Conservation (phyloP, 2,113 vertebrate species). For the Lagenorhynchus albirostris region DNA sequence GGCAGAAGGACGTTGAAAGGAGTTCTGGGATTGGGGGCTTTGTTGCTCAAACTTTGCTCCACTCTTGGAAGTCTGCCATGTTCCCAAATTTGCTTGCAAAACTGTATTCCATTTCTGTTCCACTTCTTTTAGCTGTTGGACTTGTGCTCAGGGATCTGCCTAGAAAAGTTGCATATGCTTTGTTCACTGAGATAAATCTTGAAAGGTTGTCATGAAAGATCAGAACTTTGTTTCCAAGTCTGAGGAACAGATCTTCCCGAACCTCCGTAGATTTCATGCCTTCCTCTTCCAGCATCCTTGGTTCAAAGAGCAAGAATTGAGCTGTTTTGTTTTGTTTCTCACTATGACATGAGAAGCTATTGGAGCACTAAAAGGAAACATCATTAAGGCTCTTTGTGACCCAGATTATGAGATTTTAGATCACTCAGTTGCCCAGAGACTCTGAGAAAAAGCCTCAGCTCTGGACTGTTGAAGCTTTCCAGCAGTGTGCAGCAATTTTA, state of each 20-base stretch:
- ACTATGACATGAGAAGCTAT: neutral
- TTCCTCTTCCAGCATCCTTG: neutral
- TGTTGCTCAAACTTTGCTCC: neutral
- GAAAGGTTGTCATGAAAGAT: neutral
- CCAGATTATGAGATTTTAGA: neutral
- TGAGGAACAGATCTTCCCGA: neutral
- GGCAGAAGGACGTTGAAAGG: neutral
- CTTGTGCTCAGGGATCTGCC: neutral
- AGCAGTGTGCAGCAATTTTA: conserved; percentile 11
- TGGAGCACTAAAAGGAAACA: neutral
- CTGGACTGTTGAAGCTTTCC: conserved; percentile 36
- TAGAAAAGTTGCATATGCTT: neutral
- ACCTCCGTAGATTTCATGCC: too few species aligned
- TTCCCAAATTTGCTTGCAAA: neutral
- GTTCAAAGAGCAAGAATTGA: neutral
- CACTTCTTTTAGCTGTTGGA: neutral
- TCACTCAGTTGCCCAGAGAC: neutral
- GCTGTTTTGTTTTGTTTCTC: neutral
- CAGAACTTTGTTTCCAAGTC: neutral
- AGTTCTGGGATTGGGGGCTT: neutral
- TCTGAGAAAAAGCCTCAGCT: neutral
- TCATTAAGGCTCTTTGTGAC: neutral
- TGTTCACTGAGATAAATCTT: neutral
- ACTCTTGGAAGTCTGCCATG: neutral
- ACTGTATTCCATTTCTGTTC: neutral